Evolutionary conservation across 2,888 invertebrate genomes (phyloP), one percentile per base, ranked within the genome.

Genomic region (Callosobruchus maculatus): DNA sequence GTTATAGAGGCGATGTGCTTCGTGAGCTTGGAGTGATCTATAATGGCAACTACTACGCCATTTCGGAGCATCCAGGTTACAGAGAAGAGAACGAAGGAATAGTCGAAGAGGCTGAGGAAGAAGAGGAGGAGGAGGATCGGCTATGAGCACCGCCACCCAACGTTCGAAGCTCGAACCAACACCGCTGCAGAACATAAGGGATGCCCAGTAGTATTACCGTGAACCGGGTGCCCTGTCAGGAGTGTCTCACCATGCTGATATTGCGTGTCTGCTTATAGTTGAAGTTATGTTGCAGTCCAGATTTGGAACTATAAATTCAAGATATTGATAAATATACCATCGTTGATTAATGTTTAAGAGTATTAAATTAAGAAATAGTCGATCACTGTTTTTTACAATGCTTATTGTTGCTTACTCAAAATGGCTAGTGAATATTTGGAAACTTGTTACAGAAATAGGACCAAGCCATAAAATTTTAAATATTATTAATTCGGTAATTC

Each of bases 1-100:
- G 49, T 49, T 49, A 1, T 18, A 49, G 49, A 18, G 97, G 97
- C 72, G 96, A 97, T 88, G 95, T 95, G 82, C 89, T 97, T 83
- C 91, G 96, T 75, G 97, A 97, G 88, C 90, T 97, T 78, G 97
- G 97, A 78, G 95, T 97, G 82, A 95, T 97, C 86, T 97, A 97
- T 89, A 96, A 97, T 88, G 96, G 96, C 78, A 97, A 96, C 89
- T 97, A 96, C 88, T 97, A 97, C 89, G 95, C 96, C 81, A 96
- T 97, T 87, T 95, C 95, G 84, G 97, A 97, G 88, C 97, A 97
- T 88, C 97, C 97, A 74, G 96, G 96, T 75, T 97, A 97, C 89
- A 94, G 94, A 88, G 95, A 95, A 87, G 95, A 95, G 88, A 93
- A 94, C 86, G 95, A 95, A 87, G 95, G 94, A 85, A 94, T 93